Conservation (phyloP, 1,140 invertebrate genomes). For the Aricia agestis region DNA sequence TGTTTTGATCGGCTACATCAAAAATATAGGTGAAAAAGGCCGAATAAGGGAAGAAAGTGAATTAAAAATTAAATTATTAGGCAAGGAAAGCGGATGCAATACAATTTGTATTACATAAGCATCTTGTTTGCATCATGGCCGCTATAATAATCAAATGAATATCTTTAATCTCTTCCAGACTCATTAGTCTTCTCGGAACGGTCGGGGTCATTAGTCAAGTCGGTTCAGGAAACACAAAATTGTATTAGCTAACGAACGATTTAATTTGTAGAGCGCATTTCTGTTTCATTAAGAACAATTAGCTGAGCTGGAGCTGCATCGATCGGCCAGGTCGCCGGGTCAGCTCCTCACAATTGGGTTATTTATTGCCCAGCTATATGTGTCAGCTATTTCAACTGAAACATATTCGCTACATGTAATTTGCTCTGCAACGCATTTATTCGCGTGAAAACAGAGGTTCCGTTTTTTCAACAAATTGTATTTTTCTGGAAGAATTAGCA, state of each 20-base stretch:
- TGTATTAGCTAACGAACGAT: neutral
- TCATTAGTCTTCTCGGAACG: neutral
- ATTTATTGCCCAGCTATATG: neutral
- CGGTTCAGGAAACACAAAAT: neutral
- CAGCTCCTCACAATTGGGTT: neutral
- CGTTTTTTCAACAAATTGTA: neutral
- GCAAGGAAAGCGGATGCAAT: too few relatives aligned
- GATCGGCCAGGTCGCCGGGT: neutral
- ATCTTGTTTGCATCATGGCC: neutral
- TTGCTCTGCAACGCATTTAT: neutral
- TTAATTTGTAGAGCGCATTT: neutral
- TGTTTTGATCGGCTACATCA: too few relatives aligned
- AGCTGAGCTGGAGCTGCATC: neutral
- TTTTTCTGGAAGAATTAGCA: neutral
- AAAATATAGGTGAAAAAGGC: too few relatives aligned
- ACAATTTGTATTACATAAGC: neutral
- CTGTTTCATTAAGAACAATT: neutral
- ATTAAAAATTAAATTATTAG: neutral
- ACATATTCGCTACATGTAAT: neutral
- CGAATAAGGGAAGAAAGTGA: neutral
- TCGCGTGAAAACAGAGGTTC: neutral
- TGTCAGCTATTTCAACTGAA: neutral
- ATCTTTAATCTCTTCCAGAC: neutral
- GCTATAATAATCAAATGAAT: neutral
- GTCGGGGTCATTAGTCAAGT: neutral